Percentiles rank a stretch among this genome's conserved stretches.
Conservation (phyloP, 2,888 invertebrate species). For the Muschampia plurimacula region DNA sequence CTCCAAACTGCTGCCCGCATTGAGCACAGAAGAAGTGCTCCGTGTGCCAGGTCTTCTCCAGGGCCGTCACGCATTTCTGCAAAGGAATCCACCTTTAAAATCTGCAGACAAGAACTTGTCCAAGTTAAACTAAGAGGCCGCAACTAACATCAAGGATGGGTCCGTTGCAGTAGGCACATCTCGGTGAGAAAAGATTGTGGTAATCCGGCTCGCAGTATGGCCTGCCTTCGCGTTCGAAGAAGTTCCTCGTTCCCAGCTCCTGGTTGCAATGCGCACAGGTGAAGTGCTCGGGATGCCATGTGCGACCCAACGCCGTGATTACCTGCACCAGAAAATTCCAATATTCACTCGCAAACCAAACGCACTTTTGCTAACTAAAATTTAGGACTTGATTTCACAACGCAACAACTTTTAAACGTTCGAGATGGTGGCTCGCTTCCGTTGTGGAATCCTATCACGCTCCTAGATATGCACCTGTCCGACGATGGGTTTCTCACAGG, state of each 20-base stretch:
- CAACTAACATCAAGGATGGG: constrained; percentile 97
- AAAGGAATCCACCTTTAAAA: constrained; percentile 58
- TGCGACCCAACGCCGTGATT: constrained; percentile 98
- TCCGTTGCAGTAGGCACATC: constrained; percentile 99
- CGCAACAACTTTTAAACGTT: constrained; percentile 10
- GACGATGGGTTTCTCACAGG: constrained; percentile 99
- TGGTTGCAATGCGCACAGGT: constrained; percentile 98
- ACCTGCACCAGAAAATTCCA: constrained; percentile 77
- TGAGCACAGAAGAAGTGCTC: constrained; percentile 99
- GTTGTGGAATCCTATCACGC: background rate
- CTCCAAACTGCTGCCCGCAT: constrained; percentile 98
- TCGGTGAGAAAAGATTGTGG: constrained; percentile 98
- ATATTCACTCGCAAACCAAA: constrained; percentile 1
- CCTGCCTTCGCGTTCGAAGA: constrained; percentile 98
- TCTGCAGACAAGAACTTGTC: background rate
- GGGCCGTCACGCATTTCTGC: constrained; percentile 99
- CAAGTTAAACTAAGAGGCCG: background rate
- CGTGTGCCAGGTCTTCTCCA: constrained; percentile 99
- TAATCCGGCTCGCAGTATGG: constrained; percentile 99
- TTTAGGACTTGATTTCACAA: constrained; percentile 25
- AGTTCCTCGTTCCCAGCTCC: constrained; percentile 98
- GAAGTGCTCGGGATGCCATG: constrained; percentile 99
- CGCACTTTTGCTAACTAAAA: background rate
- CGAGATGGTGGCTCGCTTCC: background rate
- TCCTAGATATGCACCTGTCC: constrained; percentile 90